phyloP scores from a whole-genome alignment of 2,113 vertebrate genomes.

The Ia io region DNA sequence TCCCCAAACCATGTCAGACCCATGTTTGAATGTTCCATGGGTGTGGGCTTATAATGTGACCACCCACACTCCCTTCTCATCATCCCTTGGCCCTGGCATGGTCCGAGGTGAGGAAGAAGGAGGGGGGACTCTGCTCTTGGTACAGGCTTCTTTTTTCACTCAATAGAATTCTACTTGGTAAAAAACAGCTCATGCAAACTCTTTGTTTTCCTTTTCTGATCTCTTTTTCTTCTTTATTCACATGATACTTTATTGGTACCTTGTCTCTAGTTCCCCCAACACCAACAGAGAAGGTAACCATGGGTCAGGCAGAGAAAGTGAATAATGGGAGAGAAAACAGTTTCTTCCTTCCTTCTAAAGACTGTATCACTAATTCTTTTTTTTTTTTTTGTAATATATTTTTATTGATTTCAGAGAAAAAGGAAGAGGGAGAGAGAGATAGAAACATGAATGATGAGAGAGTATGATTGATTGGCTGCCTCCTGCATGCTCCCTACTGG shows the following conservation, averaged over 20 bases:
- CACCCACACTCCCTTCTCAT: neutral
- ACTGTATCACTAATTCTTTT: neutral
- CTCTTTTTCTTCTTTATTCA: neutral
- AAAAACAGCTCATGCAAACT: neutral
- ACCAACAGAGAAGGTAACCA: neutral
- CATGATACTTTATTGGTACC: neutral
- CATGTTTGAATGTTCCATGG: neutral
- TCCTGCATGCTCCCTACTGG: too few relatives aligned
- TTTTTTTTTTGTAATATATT: too few relatives aligned
- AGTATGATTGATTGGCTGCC: too few relatives aligned
- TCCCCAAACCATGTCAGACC: neutral
- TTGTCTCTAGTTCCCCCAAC: neutral
- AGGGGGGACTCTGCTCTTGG: neutral
- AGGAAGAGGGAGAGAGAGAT: too few relatives aligned
- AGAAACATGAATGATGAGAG: too few relatives aligned
- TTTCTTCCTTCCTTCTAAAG: neutral
- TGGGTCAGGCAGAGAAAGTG: neutral
- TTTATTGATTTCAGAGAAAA: too few relatives aligned
- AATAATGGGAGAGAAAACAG: neutral
- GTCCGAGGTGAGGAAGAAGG: neutral
- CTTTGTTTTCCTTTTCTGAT: neutral
- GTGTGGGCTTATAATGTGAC: neutral
- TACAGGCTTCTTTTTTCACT: neutral
- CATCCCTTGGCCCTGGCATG: fast-evolving
- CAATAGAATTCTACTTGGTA: neutral